Evolutionary conservation across 2,888 invertebrate species (phyloP).

Genomic region (Campoplex capitator): DNA sequence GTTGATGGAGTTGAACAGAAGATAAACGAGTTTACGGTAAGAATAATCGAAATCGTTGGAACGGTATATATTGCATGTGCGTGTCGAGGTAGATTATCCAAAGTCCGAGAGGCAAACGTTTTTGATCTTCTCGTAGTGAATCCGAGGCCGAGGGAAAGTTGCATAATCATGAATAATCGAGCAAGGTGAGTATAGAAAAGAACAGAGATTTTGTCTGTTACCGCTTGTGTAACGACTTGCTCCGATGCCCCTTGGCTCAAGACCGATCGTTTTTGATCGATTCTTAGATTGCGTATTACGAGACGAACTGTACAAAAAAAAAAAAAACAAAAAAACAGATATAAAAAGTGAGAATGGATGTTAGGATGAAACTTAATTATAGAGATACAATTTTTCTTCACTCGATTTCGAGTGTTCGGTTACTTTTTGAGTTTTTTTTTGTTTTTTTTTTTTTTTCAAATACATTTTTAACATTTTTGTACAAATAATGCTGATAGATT

Average conservation of each 20-base stretch:
- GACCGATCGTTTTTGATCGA: constrained; percentile 80
- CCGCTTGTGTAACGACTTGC: constrained; percentile 81
- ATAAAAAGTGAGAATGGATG: constrained; percentile 30
- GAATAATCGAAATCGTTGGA: constrained; percentile 40
- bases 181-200: constrained; percentile 78
- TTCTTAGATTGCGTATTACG: constrained; percentile 52
- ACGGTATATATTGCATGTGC: constrained; percentile 52
- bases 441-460: neutral
- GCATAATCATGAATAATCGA: constrained; percentile 82
- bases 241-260: constrained; percentile 64
- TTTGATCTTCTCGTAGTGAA: constrained; percentile 35
- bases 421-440: too few relatives aligned
- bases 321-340: too few relatives aligned
- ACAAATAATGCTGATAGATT: too few relatives aligned
- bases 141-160: constrained; percentile 82
- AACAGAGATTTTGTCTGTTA: constrained; percentile 77
- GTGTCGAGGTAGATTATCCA: constrained; percentile 40
- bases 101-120: constrained; percentile 30
- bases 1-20: neutral
- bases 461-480: neutral
- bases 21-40: neutral
- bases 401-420: neutral
- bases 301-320: constrained; percentile 35
- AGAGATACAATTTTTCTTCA: neutral
- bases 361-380: constrained; percentile 29